Conservation (phyloP, 2,113 vertebrate genomes). For the Speoplatyrhinus poulsoni region DNA sequence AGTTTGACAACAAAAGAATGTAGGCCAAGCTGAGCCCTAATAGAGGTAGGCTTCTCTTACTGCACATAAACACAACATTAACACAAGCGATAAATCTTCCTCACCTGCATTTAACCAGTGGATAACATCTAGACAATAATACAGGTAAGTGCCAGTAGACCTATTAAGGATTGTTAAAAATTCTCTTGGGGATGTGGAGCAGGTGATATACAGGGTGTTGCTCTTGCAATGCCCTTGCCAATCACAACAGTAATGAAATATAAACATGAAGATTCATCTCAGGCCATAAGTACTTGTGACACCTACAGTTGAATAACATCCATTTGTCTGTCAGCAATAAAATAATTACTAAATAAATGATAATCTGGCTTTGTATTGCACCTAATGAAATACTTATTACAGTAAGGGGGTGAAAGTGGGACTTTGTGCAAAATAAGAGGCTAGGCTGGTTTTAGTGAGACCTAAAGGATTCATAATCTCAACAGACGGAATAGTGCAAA, state of each 20-base stretch:
- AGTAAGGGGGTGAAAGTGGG: conserved; percentile 49
- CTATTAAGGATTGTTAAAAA: conserved; percentile 13
- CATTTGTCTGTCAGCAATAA: conserved; percentile 68
- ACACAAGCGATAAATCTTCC: conserved; percentile 19
- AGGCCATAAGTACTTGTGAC: conserved; percentile 46
- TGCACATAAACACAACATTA: conserved; percentile 16
- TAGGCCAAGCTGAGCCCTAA: conserved; percentile 31
- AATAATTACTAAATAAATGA: conserved; percentile 60
- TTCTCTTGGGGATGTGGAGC: conserved; percentile 23
- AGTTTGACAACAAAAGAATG: conserved; percentile 30
- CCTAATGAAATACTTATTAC: conserved; percentile 65
- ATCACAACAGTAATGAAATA: conserved; percentile 50
- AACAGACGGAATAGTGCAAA: conserved; percentile 69
- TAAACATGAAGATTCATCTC: conserved; percentile 40
- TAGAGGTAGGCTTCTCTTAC: conserved; percentile 50
- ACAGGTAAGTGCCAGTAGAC: conserved; percentile 40
- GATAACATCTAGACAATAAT: conserved; percentile 45
- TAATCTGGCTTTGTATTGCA: conserved; percentile 73
- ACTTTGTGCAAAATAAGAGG: conserved; percentile 65
- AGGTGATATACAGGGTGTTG: conserved; percentile 19
- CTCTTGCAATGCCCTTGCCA: conserved; percentile 24
- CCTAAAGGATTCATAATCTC: conserved; percentile 61
- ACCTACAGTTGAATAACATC: conserved; percentile 54
- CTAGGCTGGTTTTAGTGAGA: conserved; percentile 50
- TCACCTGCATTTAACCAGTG: conserved; percentile 37